Evolutionary conservation across 1,140 invertebrate genomes (phyloP).

Genomic region (Drosophila persimilis): DNA sequence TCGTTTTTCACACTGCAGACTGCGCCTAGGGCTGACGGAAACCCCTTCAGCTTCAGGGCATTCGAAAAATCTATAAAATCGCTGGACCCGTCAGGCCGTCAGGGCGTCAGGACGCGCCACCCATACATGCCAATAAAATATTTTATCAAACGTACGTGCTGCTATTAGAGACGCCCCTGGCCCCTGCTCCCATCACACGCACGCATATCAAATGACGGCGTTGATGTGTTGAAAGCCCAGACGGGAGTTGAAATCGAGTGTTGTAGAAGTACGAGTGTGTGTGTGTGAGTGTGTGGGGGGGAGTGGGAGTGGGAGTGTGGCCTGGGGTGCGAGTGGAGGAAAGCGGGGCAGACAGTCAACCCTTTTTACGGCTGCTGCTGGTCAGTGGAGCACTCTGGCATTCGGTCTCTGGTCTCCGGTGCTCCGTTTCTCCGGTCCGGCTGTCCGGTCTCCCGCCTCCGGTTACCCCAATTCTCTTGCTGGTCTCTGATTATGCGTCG

Average conservation of each 20-base stretch:
- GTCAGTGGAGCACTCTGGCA: slow-evolving; percentile 33
- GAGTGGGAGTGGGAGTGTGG: not conserved
- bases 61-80: slow-evolving; percentile 74
- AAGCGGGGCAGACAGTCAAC: slow-evolving; percentile 21
- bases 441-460: not conserved
- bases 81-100: slow-evolving; percentile 56
- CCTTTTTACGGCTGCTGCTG: slow-evolving; percentile 51
- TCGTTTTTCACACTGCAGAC: not conserved
- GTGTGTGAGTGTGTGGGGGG: slow-evolving; percentile 11
- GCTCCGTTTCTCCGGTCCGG: slow-evolving; percentile 1
- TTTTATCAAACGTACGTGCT: slow-evolving; percentile 79
- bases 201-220: slow-evolving; percentile 78
- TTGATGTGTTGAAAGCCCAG: slow-evolving; percentile 76
- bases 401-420: slow-evolving; percentile 9
- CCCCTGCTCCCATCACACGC: slow-evolving; percentile 46
- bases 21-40: not conserved
- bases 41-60: slow-evolving; percentile 19
- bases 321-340: slow-evolving; percentile 14
- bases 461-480: slow-evolving; percentile 4
- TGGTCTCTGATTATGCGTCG: slow-evolving; percentile 74
- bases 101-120: not conserved
- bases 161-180: slow-evolving; percentile 62
- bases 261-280: slow-evolving; percentile 28
- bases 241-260: slow-evolving; percentile 43
- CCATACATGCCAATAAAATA: slow-evolving; percentile 79